phyloP scores from a whole-genome alignment of 2,113 vertebrate genomes.

The Motacilla tschutschensis region DNA sequence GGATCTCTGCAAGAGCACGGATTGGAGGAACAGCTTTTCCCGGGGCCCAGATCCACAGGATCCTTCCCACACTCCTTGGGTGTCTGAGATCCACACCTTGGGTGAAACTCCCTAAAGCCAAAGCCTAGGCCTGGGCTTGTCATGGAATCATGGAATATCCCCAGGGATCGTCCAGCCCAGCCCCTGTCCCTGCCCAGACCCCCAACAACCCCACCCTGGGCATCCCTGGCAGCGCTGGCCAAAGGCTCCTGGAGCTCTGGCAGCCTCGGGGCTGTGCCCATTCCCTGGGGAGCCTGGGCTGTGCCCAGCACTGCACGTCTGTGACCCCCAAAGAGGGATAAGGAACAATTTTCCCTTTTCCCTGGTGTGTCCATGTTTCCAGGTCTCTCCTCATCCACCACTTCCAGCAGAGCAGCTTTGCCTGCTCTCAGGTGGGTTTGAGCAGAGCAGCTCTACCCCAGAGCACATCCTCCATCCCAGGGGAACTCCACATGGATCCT shows the following conservation, averaged over 20 bases:
- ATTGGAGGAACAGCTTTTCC: accelerated
- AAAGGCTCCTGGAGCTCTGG: neutral
- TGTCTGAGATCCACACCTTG: neutral
- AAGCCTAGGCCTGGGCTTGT: neutral
- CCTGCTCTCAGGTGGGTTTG: neutral
- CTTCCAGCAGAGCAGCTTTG: neutral
- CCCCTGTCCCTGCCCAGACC: neutral
- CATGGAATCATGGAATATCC: accelerated
- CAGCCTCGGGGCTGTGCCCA: neutral
- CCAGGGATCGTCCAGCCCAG: accelerated
- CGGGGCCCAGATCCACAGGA: neutral
- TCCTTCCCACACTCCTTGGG: neutral
- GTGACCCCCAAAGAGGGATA: neutral
- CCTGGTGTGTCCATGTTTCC: neutral
- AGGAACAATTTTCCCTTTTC: neutral
- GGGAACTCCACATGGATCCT: neutral
- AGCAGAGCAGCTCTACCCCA: neutral
- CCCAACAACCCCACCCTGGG: neutral
- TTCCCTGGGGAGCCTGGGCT: neutral
- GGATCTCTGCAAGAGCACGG: neutral
- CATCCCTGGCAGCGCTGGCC: neutral
- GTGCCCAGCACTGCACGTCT: neutral
- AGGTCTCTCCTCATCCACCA: neutral
- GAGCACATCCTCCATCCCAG: neutral
- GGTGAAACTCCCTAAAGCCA: neutral